phyloP scores from a whole-genome alignment of 2,888 invertebrate genomes.

The Protodeltote pygarga region DNA sequence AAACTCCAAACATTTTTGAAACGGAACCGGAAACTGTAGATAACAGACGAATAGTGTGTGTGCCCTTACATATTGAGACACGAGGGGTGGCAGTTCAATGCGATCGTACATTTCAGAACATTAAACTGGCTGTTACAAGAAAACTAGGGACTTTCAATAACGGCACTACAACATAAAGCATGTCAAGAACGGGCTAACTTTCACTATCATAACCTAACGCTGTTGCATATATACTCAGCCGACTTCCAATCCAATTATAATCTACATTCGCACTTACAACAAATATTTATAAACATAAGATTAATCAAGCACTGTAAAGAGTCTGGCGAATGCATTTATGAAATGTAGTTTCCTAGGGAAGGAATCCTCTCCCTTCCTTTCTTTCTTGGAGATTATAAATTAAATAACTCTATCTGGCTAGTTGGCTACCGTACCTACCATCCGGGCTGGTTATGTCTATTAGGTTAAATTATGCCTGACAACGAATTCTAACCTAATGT shows the following conservation, averaged over 20 bases:
- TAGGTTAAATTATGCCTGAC: no score
- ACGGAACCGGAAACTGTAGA: slow-evolving; percentile 48
- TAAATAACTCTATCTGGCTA: no score
- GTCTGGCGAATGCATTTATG: background rate
- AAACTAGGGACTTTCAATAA: slow-evolving; percentile 43
- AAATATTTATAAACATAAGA: background rate
- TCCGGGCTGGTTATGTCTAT: no score
- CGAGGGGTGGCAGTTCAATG: slow-evolving; percentile 35
- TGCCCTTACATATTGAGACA: slow-evolving; percentile 44
- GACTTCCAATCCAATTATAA: slow-evolving; percentile 23
- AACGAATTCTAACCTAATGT: no score
- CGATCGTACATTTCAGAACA: slow-evolving; percentile 34
- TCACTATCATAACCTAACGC: slow-evolving; percentile 53
- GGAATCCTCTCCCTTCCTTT: no score
- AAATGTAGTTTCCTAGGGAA: no score
- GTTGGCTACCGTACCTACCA: no score
- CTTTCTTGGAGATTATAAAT: no score
- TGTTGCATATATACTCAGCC: slow-evolving; percentile 43
- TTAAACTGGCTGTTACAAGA: slow-evolving; percentile 45
- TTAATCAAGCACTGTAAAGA: background rate
- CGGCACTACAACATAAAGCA: slow-evolving; percentile 48
- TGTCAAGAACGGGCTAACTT: slow-evolving; percentile 56
- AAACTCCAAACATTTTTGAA: slow-evolving; percentile 12
- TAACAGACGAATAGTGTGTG: slow-evolving; percentile 40
- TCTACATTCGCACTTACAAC: slow-evolving; percentile 7